phyloP scores from a whole-genome alignment of 2,888 invertebrate genomes.

The Netelia fuscicornis region DNA sequence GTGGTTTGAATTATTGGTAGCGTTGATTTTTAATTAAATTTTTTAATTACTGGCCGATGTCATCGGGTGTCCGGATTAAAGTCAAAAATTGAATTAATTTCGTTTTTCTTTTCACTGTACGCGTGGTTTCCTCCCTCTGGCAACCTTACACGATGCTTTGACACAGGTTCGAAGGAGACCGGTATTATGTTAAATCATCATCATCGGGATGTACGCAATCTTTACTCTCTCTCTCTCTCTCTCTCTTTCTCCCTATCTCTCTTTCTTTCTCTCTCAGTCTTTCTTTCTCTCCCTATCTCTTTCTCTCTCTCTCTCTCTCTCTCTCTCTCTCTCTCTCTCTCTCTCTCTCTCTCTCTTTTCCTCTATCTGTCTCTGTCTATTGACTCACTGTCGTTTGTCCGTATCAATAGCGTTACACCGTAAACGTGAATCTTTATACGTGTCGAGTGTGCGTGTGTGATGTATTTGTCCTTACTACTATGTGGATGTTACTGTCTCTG shows the following conservation, averaged over 20 bases:
- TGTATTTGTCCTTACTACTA: slow-evolving; percentile 58
- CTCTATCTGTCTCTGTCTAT: slow-evolving; percentile 60
- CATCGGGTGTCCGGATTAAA: not conserved
- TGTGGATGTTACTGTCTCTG: slow-evolving; percentile 69
- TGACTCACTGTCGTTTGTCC: slow-evolving; percentile 54
- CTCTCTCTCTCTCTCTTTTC: slow-evolving; percentile 62
- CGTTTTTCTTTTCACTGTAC: slow-evolving; percentile 18
- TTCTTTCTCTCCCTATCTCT: slow-evolving; percentile 66
- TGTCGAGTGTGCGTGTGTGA: slow-evolving; percentile 53
- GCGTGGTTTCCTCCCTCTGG: slow-evolving; percentile 10
- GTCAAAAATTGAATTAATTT: slow-evolving; percentile 1
- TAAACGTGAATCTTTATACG: slow-evolving; percentile 53
- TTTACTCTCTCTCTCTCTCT: slow-evolving; percentile 74
- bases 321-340: slow-evolving; percentile 58
- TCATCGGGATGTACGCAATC: slow-evolving; percentile 44
- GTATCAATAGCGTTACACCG: slow-evolving; percentile 48
- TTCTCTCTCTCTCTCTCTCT: slow-evolving; percentile 63
- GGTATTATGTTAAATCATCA: slow-evolving; percentile 39
- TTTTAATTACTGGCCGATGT: too few relatives aligned
- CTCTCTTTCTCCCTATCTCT: slow-evolving; percentile 73
- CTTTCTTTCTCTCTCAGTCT: slow-evolving; percentile 65
- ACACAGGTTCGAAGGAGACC: slow-evolving; percentile 56
- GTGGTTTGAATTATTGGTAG: too few relatives aligned
- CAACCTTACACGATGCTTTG: slow-evolving; percentile 50
- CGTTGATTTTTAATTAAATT: too few relatives aligned